Percentiles rank a stretch among this genome's conserved stretches.
Evolutionary conservation across 2,888 invertebrate genomes (phyloP).

Genomic region (Amiota mariae): DNA sequence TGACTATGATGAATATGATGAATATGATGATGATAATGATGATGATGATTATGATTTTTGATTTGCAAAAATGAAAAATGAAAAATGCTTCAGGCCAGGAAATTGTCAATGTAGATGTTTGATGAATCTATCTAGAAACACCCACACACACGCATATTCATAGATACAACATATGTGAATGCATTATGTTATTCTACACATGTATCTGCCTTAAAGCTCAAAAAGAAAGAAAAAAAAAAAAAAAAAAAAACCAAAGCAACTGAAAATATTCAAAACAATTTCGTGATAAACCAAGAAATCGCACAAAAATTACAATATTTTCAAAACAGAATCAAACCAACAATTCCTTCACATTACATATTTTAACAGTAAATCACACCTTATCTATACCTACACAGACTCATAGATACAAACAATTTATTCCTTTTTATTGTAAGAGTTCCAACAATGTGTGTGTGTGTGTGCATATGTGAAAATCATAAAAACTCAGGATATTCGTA

Average conservation of each 20-base stretch:
- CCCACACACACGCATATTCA: too few species aligned
- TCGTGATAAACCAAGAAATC: conserved; percentile 30
- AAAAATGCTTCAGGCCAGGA: conserved; percentile 7
- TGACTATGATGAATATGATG: too few species aligned
- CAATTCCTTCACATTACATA: too few species aligned
- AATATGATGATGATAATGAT: too few species aligned
- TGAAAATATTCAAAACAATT: conserved; percentile 62
- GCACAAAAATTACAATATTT: conserved; percentile 5
- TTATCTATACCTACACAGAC: too few species aligned
- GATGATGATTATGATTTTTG: not conserved
- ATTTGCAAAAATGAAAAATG: not conserved
- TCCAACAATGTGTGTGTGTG: too few species aligned
- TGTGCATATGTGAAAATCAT: too few species aligned
- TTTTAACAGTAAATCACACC: too few species aligned
- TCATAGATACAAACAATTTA: not conserved
- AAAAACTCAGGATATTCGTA: not conserved
- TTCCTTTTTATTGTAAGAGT: too few species aligned
- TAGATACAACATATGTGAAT: not conserved
- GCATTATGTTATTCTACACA: conserved; percentile 1
- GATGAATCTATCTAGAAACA: too few species aligned
- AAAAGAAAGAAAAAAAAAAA: too few species aligned
- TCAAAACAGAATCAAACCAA: too few species aligned
- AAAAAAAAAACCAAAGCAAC: conserved; percentile 66
- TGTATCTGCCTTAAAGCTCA: conserved; percentile 52
- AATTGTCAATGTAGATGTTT: not conserved